Evolutionary conservation across 1,140 invertebrate genomes (phyloP), one percentile per base, ranked within the genome.

Genomic region (Procambarus clarkii): DNA sequence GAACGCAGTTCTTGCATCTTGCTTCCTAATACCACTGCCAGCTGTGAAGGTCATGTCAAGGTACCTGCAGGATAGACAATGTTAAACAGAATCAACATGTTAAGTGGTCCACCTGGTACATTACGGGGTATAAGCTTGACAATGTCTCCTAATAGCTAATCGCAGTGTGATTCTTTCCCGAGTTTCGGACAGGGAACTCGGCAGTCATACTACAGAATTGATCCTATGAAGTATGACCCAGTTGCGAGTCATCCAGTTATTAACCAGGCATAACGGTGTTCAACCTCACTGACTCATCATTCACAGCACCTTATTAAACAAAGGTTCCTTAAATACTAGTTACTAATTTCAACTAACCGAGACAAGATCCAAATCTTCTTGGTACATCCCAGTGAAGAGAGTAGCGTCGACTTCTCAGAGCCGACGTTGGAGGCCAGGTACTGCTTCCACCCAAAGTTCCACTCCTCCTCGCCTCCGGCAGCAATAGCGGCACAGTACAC

Each of bases 311-410:
- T 9, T 3, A 9, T 54, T 13, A 54, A 54, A 21, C 21, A 69
- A n/a, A n/a, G 21, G 15, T 58, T 58, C 15, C 8, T 58, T 58
- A 34, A 34, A 34, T 34, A 34, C 34, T 34, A 34, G 34, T 34
- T 34, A 69, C 54, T 74, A 74, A 74, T 4, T 74, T 74, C 2
- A 69, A 45, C 76, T 80, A 18, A 96, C 95, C 94, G 94, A 90
- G 95, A 94, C 4, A 96, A 91, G 45, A 95, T 92, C 90, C 93
- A 94, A 2, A 93, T 87, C 92, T 96, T 93, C 86, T 93, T 93
- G n/a, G 93, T 93, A 94, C 97, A 98, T 21, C 96, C 96, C 46
- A 98, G 95, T 11, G 96, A 95, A 8, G 93, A 94, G 18, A 98
- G 94, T 64, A 98, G 95, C 0, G 94, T 94, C 44, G 94, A 94